Base-by-base conservation (phyloP, 2,888 invertebrate genomes). In the Ptychoptera albimana region DNA sequence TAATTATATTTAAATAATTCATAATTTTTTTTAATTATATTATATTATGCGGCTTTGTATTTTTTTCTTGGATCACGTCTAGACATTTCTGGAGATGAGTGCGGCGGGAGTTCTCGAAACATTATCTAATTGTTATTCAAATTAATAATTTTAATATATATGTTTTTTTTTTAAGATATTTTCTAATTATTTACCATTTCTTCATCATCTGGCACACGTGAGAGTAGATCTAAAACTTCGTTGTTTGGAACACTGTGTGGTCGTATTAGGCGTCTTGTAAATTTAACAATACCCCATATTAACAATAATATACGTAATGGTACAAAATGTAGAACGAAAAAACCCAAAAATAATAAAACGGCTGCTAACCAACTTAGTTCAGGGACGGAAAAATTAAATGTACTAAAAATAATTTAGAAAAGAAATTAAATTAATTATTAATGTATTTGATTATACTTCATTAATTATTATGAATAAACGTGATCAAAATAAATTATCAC, bases 221-320 rank as follows among this genome's bases (percentile, higher is more conserved):
- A 93, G 49, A 97, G 68, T 57, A 93, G 80, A 70, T 98, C 97
- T 50, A 97, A 66, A 8, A 97, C 69, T 72, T 97, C 97, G 68
- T 97, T 98, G 68, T 97, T 98, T 9, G 92, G 89, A 66, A 97
- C 86, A 34, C 88, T 82, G 63, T 96, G 86, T 7, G 97, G 96
- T 51, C 91, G 74, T 44, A 96, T 67, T 47, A 97, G 76, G 66
- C 93, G 85, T 55, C 93, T 79, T 23, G 91, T 82, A 66, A 97
- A 98, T 68, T 97, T 98, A 68, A 94, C 92, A 46, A 91, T 58
- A 53, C 96, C 97, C 93, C 94, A 96, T 13, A 80, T 74, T 73
- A 97, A 79, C 43, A 97, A 74, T 39, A 97, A 71, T 63, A 84
- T 87, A 57, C 93, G 75, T 43, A 94, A 66, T 35, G 96, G 94